These are phyloP conservation scores for Pelochelys cantorii DNA, from an alignment of 2,797 vertebrate genomes.

Conservation along the genomic window DNA sequence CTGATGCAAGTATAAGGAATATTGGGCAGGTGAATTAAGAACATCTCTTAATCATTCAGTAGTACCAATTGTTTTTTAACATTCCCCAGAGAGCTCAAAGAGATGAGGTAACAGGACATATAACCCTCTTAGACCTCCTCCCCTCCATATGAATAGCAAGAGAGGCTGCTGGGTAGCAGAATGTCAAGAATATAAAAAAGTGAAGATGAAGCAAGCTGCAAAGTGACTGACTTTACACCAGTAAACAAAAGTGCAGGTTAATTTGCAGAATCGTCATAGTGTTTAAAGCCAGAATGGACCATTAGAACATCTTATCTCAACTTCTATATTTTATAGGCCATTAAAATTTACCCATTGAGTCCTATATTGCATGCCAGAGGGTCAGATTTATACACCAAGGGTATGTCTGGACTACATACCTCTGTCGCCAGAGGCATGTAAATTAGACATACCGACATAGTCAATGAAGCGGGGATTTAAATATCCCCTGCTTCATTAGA, in stretches of 20 bases:
- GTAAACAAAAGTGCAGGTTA: neutral
- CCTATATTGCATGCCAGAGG: neutral
- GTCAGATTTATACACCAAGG: neutral
- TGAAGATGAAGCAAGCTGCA: neutral
- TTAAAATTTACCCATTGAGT: neutral
- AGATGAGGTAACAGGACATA: slow-evolving; percentile 19
- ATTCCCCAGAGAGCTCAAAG: neutral
- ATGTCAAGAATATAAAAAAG: neutral
- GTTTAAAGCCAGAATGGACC: neutral
- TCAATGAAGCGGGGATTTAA: too few relatives aligned
- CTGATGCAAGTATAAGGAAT: neutral
- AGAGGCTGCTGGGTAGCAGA: neutral
- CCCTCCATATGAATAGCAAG: neutral
- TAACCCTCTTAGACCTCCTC: neutral
- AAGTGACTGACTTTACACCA: neutral
- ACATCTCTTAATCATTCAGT: slow-evolving; percentile 15
- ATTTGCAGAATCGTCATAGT: neutral
- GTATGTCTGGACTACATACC: too few relatives aligned
- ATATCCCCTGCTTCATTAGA: too few relatives aligned
- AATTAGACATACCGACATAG: too few relatives aligned
- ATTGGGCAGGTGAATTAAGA: neutral
- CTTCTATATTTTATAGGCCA: neutral
- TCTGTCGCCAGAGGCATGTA: too few relatives aligned
- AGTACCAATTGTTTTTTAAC: slow-evolving; percentile 2
- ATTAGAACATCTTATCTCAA: neutral